Conservation (phyloP, 2,888 invertebrate genomes). For the Synanthedon tipuliformis region DNA sequence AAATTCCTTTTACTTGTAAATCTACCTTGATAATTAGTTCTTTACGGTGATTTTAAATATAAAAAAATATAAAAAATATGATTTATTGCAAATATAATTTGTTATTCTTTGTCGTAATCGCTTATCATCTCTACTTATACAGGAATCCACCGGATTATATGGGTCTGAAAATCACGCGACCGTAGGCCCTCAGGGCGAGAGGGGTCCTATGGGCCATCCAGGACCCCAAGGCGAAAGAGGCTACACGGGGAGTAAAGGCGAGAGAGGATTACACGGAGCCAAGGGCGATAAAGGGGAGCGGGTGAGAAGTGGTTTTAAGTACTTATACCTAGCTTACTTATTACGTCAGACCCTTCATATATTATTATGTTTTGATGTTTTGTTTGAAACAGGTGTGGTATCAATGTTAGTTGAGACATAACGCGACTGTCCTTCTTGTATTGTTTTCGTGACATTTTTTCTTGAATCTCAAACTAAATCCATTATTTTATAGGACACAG, state of each 20-base stretch:
- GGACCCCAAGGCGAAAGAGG: constrained; percentile 77
- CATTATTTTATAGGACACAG: no score
- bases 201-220: constrained; percentile 74
- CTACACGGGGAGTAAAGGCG: constrained; percentile 71
- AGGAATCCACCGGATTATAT: constrained; percentile 64
- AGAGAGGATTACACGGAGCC: constrained; percentile 70
- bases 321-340: constrained; percentile 11
- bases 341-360: not conserved
- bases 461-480: no score
- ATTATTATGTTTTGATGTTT: constrained; percentile 4
- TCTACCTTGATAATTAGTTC: no score
- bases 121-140: constrained; percentile 30
- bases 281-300: constrained; percentile 81
- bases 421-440: no score
- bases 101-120: constrained; percentile 8
- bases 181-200: constrained; percentile 76
- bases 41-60: no score
- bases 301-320: constrained; percentile 48
- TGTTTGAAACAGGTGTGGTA: constrained; percentile 3
- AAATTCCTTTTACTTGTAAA: no score
- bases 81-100: no score
- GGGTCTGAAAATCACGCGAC: constrained; percentile 69
- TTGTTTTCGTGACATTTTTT: no score
- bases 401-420: not conserved
- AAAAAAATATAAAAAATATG: no score